These are phyloP conservation scores for Hoplostethus atlanticus DNA, from an alignment of 2,797 vertebrate genomes.

Conservation along the genomic window DNA sequence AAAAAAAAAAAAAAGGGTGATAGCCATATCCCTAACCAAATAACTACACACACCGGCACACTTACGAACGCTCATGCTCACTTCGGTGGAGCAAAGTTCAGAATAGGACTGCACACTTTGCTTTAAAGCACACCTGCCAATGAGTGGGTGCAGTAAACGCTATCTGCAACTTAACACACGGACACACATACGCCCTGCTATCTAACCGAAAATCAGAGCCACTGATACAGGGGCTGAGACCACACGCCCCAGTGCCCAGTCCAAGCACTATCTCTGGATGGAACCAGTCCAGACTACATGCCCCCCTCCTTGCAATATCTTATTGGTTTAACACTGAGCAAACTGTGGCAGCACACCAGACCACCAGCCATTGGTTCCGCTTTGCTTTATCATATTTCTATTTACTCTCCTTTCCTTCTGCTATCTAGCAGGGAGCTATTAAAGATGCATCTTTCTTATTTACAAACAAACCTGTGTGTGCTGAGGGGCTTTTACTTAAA, in stretches of 20 bases:
- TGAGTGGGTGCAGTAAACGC: conserved; percentile 57
- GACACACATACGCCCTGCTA: conserved; percentile 55
- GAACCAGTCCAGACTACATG: conserved; percentile 49
- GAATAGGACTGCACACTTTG: conserved; percentile 18
- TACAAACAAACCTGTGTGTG: conserved; percentile 38
- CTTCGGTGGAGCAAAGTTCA: conserved; percentile 66
- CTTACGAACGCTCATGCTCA: conserved; percentile 22
- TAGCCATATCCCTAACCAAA: conserved; percentile 39
- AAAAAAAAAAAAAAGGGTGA: background rate
- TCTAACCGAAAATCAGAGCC: conserved; percentile 86
- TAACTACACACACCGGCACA: conserved; percentile 16
- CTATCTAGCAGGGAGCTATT: conserved; percentile 68
- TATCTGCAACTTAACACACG: conserved; percentile 46
- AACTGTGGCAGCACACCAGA: conserved; percentile 80
- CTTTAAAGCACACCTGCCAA: conserved; percentile 65
- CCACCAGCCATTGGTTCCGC: conserved; percentile 69
- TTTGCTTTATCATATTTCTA: conserved; percentile 72
- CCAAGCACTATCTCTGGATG: conserved; percentile 61
- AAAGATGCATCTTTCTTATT: conserved; percentile 69
- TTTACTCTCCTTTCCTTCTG: conserved; percentile 66
- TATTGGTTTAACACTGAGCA: conserved; percentile 78
- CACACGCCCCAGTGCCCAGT: conserved; percentile 54
- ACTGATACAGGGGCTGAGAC: conserved; percentile 69
- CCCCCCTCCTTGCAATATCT: conserved; percentile 63
- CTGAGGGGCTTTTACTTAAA: conserved; percentile 36